Percentiles rank a stretch among this genome's conserved stretches.
These are phyloP conservation scores for Chiloscyllium punctatum DNA, from an alignment of 2,797 vertebrate genomes.

Conservation along the genomic window DNA sequence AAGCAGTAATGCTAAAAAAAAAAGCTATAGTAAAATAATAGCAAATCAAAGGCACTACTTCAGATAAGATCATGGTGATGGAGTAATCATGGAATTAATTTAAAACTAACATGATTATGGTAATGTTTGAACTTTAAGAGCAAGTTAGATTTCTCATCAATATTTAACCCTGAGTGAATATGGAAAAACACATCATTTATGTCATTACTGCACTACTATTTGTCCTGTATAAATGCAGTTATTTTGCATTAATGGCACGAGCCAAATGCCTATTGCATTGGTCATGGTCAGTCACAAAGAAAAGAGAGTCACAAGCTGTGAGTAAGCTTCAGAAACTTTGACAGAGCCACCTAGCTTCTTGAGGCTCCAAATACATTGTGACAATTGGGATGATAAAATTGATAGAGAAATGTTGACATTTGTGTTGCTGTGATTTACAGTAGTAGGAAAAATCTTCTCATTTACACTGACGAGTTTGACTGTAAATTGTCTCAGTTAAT, in stretches of 20 bases:
- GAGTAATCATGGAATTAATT: neutral
- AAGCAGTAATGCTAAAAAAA: neutral
- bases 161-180: neutral
- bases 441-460: neutral
- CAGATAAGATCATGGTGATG: neutral
- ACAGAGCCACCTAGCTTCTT: neutral
- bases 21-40: neutral
- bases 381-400: neutral
- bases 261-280: neutral
- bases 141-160: neutral
- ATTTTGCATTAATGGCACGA: neutral
- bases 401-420: neutral
- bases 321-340: neutral
- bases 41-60: neutral
- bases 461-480: neutral
- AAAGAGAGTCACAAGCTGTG: neutral
- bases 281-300: neutral
- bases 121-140: neutral
- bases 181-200: neutral
- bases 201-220: neutral
- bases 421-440: neutral
- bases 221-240: neutral
- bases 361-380: neutral
- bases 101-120: neutral
- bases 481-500: neutral